phyloP scores from a whole-genome alignment of 2,888 invertebrate species.

The Dynastes maya region DNA sequence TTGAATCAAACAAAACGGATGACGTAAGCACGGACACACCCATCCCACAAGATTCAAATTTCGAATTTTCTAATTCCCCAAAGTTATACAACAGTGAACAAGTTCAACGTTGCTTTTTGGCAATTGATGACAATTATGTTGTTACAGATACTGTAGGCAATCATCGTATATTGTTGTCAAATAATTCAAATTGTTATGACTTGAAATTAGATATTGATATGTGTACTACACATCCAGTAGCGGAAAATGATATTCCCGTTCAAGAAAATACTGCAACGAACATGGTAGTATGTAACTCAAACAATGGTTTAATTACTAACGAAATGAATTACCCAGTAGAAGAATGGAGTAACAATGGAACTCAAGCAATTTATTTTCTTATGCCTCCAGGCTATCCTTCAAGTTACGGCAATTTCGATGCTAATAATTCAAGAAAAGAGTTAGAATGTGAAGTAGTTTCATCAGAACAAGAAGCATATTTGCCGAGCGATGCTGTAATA shows the following conservation, averaged over 20 bases:
- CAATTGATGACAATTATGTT: constrained; percentile 50
- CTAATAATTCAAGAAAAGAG: too few species aligned
- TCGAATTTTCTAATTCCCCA: constrained; percentile 58
- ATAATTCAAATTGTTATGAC: constrained; percentile 56
- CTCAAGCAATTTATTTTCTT: background rate
- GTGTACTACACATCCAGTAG: too few species aligned
- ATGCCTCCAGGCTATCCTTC: background rate
- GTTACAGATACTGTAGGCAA: constrained; percentile 34
- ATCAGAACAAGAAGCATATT: background rate
- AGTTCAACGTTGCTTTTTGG: constrained; percentile 50
- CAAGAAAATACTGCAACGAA: background rate
- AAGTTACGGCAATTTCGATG: too few species aligned
- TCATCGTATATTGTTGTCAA: constrained; percentile 52
- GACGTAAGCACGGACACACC: too few species aligned
- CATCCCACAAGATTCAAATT: constrained; percentile 46
- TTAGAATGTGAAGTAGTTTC: background rate
- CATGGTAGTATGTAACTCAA: background rate
- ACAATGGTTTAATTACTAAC: background rate
- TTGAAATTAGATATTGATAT: background rate
- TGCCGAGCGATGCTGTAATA: background rate
- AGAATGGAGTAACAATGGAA: background rate
- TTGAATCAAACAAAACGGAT: too few species aligned
- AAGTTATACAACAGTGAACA: constrained; percentile 56
- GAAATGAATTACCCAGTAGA: background rate
- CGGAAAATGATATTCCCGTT: too few species aligned